Evolutionary conservation across 2,113 vertebrate genomes (phyloP).

Genomic region (Microtus oregoni): DNA sequence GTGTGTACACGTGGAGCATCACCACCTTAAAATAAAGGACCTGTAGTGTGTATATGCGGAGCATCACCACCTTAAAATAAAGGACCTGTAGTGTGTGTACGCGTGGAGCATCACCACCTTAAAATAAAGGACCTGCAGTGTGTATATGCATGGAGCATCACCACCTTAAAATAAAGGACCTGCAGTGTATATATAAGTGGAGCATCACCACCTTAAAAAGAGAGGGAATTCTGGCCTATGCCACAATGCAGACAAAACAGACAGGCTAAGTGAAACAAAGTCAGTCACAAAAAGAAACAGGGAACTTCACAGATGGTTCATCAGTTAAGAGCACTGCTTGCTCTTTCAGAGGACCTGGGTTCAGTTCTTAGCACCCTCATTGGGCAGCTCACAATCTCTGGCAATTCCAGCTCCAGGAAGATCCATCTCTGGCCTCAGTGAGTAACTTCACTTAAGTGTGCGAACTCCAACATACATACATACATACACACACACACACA

Average conservation of each 20-base stretch:
- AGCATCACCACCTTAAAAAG: too few species aligned
- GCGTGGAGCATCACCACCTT: too few species aligned
- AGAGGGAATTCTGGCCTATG: neutral
- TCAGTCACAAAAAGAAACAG: neutral
- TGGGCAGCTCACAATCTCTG: neutral
- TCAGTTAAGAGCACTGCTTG: neutral
- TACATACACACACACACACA: neutral
- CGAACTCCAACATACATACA: neutral
- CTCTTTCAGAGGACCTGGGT: neutral
- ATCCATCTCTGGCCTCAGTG: neutral
- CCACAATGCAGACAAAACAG: neutral
- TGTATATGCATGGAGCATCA: fast-evolving
- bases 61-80: neutral
- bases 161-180: neutral
- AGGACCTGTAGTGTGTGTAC: neutral
- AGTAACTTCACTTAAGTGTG: neutral
- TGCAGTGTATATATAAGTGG: neutral
- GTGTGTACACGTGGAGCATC: neutral
- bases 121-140: neutral
- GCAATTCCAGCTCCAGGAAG: neutral
- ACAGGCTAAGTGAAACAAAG: neutral
- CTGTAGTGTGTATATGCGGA: neutral
- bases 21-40: too few species aligned
- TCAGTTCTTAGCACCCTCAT: neutral
- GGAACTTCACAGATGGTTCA: neutral